A percentile compares a stretch with the other conserved stretches of the same genome.
Conservation (phyloP, 2,797 vertebrate species). For the Pogoniulus pusillus region DNA sequence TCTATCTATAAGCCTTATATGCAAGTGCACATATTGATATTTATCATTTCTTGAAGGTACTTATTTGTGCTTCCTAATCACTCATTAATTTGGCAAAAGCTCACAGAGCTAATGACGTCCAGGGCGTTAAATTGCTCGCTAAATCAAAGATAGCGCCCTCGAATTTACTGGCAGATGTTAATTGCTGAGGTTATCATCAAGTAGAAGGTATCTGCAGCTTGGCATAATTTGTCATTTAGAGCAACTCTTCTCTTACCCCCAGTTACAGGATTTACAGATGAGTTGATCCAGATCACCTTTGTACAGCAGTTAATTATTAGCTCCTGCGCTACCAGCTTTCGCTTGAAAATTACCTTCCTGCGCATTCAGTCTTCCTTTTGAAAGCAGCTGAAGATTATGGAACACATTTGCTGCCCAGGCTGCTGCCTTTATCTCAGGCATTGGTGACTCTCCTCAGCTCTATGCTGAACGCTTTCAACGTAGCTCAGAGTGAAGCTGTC, state of each 20-base stretch:
- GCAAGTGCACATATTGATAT: not conserved
- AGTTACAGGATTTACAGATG: constrained; percentile 56
- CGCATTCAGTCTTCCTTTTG: not conserved
- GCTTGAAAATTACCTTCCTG: constrained; percentile 18
- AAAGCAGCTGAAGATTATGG: not conserved
- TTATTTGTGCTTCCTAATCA: constrained; percentile 1
- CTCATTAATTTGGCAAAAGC: constrained; percentile 12
- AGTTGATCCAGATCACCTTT: constrained; percentile 51
- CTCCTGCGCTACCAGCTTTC: not conserved
- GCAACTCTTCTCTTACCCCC: not conserved
- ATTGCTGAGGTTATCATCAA: not conserved
- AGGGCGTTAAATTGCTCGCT: not conserved
- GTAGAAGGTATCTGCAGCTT: not conserved
- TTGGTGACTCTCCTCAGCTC: not conserved
- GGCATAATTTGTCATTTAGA: not conserved
- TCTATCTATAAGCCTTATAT: not conserved
- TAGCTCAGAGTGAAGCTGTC: not conserved
- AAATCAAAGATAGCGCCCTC: not conserved
- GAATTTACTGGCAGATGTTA: constrained; percentile 30
- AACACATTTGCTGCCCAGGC: not conserved
- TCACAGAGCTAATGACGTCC: not conserved
- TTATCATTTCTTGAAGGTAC: not conserved
- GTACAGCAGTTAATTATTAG: constrained; percentile 50
- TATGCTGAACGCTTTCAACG: rapidly evolving
- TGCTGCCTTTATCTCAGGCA: not conserved